A percentile compares a stretch with the other conserved stretches of the same genome.
Conservation (phyloP, 2,113 vertebrate species). For the Sigmodon hispidus region DNA sequence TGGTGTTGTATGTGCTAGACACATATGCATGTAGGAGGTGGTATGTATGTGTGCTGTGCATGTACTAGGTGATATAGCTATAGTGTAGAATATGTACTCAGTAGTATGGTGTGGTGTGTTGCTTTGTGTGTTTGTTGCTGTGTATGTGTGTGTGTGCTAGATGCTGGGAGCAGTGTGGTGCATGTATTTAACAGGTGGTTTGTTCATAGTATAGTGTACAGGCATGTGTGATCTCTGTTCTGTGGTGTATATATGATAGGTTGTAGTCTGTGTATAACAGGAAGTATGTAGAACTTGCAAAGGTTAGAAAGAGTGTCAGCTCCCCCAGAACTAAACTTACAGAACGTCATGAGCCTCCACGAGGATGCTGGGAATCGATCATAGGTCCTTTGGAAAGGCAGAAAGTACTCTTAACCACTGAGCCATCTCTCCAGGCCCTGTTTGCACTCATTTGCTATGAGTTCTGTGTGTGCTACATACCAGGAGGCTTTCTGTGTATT, state of each 20-base stretch:
- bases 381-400: background rate
- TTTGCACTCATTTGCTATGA: background rate
- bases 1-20: background rate
- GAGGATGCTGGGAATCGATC: background rate
- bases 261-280: background rate
- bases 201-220: background rate
- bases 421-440: background rate
- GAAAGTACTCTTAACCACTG: background rate
- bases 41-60: background rate
- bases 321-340: background rate
- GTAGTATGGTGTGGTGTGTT: background rate
- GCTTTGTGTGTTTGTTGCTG: background rate
- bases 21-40: background rate
- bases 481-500: background rate
- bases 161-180: background rate
- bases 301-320: background rate
- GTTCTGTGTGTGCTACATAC: background rate
- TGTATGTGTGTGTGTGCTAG: background rate
- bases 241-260: background rate
- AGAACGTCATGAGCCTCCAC: background rate
- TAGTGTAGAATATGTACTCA: background rate
- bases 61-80: background rate
- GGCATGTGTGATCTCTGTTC: background rate
- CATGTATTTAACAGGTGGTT: background rate
- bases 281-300: background rate